These are phyloP conservation scores for Dromiciops gliroides DNA, from an alignment of 2,113 vertebrate genomes.

Conservation along the genomic window DNA sequence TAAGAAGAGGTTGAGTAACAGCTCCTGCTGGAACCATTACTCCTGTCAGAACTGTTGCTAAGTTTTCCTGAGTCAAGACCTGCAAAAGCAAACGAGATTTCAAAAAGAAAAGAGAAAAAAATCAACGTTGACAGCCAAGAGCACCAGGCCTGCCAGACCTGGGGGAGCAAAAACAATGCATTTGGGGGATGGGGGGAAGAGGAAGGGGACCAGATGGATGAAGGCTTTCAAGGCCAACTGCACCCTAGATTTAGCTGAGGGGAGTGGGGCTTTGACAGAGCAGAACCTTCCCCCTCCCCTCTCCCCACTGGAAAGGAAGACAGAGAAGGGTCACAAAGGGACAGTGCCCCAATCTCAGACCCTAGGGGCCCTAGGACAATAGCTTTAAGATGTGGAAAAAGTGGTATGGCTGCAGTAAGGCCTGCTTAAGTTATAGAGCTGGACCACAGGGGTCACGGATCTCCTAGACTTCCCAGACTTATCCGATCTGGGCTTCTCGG, in stretches of 20 bases:
- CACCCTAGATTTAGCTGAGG: background rate
- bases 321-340: background rate
- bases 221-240: background rate
- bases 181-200: slow-evolving; percentile 8
- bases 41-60: slow-evolving; percentile 96
- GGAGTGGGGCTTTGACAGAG: background rate
- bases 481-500: background rate
- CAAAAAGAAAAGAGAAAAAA: slow-evolving; percentile 84
- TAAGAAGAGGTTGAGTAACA: slow-evolving; percentile 96
- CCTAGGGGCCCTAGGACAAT: background rate
- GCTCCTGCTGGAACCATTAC: slow-evolving; percentile 97
- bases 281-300: background rate
- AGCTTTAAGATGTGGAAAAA: background rate
- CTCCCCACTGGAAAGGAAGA: background rate
- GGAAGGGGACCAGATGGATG: background rate
- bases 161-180: slow-evolving; percentile 68
- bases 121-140: slow-evolving; percentile 84
- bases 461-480: background rate
- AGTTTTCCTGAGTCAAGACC: slow-evolving; percentile 97
- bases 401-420: background rate
- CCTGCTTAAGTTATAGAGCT: background rate
- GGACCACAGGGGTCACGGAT: background rate
- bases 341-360: background rate
- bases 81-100: slow-evolving; percentile 89
- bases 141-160: slow-evolving; percentile 77